These are phyloP conservation scores for Drosophila ohnishii DNA, from an alignment of 1,140 invertebrate genomes.

Conservation along the genomic window DNA sequence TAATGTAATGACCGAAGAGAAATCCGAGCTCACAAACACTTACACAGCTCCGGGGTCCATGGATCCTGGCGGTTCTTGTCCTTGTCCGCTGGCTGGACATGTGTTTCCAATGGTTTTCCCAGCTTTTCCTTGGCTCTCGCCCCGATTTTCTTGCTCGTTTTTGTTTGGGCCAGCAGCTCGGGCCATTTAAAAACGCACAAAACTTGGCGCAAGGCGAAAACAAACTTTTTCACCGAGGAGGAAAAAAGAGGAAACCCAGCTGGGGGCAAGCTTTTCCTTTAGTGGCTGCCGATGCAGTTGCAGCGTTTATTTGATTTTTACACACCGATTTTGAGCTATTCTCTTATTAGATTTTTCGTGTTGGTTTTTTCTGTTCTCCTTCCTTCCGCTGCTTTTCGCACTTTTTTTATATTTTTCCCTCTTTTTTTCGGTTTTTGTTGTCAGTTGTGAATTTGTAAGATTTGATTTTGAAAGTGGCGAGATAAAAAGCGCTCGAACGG, in stretches of 20 bases:
- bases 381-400: slow-evolving; percentile 21
- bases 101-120: slow-evolving; percentile 75
- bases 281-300: slow-evolving; percentile 56
- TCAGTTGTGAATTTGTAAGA: slow-evolving; percentile 76
- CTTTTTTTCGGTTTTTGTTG: slow-evolving; percentile 21
- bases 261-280: slow-evolving; percentile 41
- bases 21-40: slow-evolving; percentile 69
- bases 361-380: slow-evolving; percentile 30
- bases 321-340: slow-evolving; percentile 78
- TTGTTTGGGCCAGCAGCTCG: slow-evolving; percentile 56
- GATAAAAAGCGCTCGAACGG: slow-evolving; percentile 47
- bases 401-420: slow-evolving; percentile 9
- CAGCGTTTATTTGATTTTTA: slow-evolving; percentile 78
- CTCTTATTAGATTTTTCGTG: slow-evolving; percentile 74
- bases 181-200: slow-evolving; percentile 77
- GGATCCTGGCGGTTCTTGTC: slow-evolving; percentile 26
- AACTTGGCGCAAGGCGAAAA: slow-evolving; percentile 60
- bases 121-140: slow-evolving; percentile 18
- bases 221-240: slow-evolving; percentile 32
- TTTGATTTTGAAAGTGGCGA: slow-evolving; percentile 74
- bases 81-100: slow-evolving; percentile 61
- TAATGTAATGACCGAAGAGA: slow-evolving; percentile 73
- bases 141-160: slow-evolving; percentile 25
- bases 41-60: slow-evolving; percentile 32
- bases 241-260: slow-evolving; percentile 23